A percentile compares a stretch with the other conserved stretches of the same genome.
Conservation (phyloP, 2,888 invertebrate genomes). For the Caenorhabditis virilis region DNA sequence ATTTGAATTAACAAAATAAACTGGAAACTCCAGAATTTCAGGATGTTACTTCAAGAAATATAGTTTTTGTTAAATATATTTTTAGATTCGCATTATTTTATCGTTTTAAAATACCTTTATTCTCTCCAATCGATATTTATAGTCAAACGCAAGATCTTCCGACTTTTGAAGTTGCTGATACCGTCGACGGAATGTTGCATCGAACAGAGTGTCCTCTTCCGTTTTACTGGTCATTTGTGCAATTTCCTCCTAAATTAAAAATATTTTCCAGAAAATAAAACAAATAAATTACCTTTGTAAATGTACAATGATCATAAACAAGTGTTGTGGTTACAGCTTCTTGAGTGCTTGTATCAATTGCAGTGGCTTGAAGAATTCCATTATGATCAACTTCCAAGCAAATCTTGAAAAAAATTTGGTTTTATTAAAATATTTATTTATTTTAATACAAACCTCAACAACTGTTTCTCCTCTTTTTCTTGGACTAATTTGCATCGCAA, state of each 20-base stretch:
- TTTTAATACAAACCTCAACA: slow-evolving; percentile 14
- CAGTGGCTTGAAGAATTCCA: slow-evolving; percentile 36
- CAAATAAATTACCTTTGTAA: too few relatives aligned
- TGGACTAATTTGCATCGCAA: slow-evolving; percentile 8
- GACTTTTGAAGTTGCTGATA: slow-evolving; percentile 34
- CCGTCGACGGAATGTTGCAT: slow-evolving; percentile 15
- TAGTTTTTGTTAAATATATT: neutral
- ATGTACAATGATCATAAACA: slow-evolving; percentile 35
- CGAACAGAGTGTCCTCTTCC: slow-evolving; percentile 17
- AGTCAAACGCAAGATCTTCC: slow-evolving; percentile 34
- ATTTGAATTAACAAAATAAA: neutral
- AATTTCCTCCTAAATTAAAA: slow-evolving; percentile 29
- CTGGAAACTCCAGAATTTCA: neutral
- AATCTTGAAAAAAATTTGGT: slow-evolving; percentile 1
- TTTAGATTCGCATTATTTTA: neutral
- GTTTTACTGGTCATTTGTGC: slow-evolving; percentile 12
- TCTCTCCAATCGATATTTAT: slow-evolving; percentile 25
- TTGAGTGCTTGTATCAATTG: slow-evolving; percentile 16
- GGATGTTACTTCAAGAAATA: neutral
- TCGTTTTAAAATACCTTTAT: slow-evolving; percentile 7
- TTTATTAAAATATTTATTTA: too few relatives aligned
- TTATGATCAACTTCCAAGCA: slow-evolving; percentile 31
- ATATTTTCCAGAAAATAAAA: too few relatives aligned
- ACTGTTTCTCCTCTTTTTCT: slow-evolving; percentile 23
- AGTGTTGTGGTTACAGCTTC: slow-evolving; percentile 17